phyloP scores from a whole-genome alignment of 1,140 invertebrate species.

The Reticulitermes speratus region DNA sequence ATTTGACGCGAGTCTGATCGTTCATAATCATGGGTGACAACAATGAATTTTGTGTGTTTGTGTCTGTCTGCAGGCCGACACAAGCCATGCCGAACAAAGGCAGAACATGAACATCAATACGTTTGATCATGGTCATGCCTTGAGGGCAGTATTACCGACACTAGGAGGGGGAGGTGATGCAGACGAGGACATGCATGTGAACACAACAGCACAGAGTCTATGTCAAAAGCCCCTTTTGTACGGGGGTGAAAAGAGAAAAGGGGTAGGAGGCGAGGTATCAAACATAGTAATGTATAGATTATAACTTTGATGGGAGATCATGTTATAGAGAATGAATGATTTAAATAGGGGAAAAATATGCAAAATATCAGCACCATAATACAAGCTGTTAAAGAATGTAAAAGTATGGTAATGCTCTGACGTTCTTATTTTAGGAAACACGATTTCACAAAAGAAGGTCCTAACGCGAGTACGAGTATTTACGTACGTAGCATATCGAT shows the following conservation, averaged over 20 bases:
- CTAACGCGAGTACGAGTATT: not conserved
- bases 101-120: not conserved
- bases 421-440: not conserved
- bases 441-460: not conserved
- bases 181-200: not conserved
- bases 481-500: too few species aligned
- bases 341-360: not conserved
- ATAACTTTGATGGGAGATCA: conserved; percentile 1
- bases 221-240: conserved; percentile 16
- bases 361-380: not conserved
- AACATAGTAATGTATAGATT: not conserved
- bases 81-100: not conserved
- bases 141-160: conserved; percentile 8
- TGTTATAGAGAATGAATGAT: not conserved
- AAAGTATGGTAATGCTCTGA: not conserved
- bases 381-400: not conserved
- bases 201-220: not conserved
- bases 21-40: not conserved
- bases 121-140: conserved; percentile 8
- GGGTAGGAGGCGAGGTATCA: not conserved
- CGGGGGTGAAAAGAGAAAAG: not conserved
- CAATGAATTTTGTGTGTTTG: not conserved
- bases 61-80: not conserved
- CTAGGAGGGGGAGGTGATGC: not conserved
- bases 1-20: too few species aligned